A percentile compares a stretch with the other conserved stretches of the same genome.
phyloP scores from a whole-genome alignment of 2,113 vertebrate genomes.

The Lophura nycthemera region DNA sequence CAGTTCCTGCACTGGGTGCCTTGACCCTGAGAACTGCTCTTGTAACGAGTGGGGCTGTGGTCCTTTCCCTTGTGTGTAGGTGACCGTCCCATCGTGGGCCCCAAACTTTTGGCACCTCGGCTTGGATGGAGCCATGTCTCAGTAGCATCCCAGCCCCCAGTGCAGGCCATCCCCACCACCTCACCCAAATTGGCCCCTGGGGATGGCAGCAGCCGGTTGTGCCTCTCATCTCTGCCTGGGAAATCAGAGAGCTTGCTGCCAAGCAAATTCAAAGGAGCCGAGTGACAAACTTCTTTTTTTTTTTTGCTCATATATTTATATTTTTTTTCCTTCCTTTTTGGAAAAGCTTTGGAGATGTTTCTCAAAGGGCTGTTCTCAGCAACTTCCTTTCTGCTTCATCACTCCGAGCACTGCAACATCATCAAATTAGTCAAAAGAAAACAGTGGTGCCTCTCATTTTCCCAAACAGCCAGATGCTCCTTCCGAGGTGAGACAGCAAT shows the following conservation, averaged over 20 bases:
- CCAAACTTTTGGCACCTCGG: background rate
- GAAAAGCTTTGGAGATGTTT: slow-evolving; percentile 63
- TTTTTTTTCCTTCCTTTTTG: background rate
- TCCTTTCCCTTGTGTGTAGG: accelerated
- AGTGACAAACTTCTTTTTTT: background rate
- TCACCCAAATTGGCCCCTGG: background rate
- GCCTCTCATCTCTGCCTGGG: background rate
- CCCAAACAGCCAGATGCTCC: slow-evolving; percentile 63
- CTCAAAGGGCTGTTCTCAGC: slow-evolving; percentile 67
- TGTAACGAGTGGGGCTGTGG: background rate
- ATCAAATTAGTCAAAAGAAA: slow-evolving; percentile 72
- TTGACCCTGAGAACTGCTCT: background rate
- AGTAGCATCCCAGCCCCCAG: background rate
- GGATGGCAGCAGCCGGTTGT: background rate
- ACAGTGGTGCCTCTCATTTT: slow-evolving; percentile 66
- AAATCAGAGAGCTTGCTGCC: background rate
- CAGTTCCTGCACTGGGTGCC: background rate
- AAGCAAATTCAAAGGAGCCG: slow-evolving; percentile 7
- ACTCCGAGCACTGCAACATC: slow-evolving; percentile 60
- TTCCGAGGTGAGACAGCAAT: slow-evolving; percentile 30
- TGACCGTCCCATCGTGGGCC: accelerated
- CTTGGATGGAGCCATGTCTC: background rate
- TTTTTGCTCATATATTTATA: background rate
- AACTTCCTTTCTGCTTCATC: slow-evolving; percentile 64
- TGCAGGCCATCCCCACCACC: background rate